Conservation (phyloP, 1,140 invertebrate species). For the Zaprionus ghesquierei region DNA sequence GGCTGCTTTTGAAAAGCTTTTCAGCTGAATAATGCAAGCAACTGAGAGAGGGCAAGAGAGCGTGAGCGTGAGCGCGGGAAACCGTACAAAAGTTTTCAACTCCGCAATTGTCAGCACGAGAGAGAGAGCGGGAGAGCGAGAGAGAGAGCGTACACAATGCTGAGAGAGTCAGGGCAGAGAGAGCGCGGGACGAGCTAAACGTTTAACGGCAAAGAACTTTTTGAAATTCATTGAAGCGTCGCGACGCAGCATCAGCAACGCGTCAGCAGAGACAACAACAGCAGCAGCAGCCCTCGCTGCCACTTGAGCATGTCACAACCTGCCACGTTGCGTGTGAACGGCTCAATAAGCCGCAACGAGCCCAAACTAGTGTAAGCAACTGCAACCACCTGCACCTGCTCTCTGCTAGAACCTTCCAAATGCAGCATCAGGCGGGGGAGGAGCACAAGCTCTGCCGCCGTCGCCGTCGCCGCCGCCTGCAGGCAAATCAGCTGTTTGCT, state of each 20-base stretch:
- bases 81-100: conserved; percentile 4
- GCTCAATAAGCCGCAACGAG: conserved; percentile 11
- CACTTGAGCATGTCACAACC: conserved; percentile 53
- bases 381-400: neutral
- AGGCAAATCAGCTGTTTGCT: conserved; percentile 14
- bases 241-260: conserved; percentile 54
- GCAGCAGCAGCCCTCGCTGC: conserved; percentile 27
- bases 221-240: conserved; percentile 67
- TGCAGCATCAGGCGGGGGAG: no score
- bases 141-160: conserved; percentile 12
- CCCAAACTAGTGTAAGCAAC: no score
- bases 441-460: neutral
- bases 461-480: neutral
- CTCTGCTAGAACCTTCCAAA: neutral
- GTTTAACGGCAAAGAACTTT: conserved; percentile 73
- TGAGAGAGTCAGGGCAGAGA: neutral
- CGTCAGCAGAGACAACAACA: conserved; percentile 12
- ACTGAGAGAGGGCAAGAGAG: neutral
- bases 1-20: conserved; percentile 76
- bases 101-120: conserved; percentile 26
- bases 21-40: conserved; percentile 64
- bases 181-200: conserved; percentile 11
- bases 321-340: conserved; percentile 62
- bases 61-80: conserved; percentile 9
- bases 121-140: neutral